A percentile compares a stretch with the other conserved stretches of the same genome.
Evolutionary conservation across 2,797 vertebrate species (phyloP).

Genomic region (Neosilurus hyrtlii): DNA sequence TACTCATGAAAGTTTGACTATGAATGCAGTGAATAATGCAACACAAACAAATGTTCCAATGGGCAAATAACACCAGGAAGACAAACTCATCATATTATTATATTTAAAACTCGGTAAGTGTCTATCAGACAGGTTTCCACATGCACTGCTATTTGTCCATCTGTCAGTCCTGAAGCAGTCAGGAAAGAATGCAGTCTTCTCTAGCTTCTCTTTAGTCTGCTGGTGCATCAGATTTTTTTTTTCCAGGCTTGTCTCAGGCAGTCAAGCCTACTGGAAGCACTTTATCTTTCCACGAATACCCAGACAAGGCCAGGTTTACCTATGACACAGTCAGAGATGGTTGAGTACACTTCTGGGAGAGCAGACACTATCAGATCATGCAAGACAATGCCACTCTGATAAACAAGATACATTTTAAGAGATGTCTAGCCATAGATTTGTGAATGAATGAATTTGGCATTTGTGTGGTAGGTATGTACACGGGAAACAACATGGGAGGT

Average conservation of each 20-base stretch:
- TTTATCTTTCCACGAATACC: slow-evolving; percentile 16
- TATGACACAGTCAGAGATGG: not conserved
- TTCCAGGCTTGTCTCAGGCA: not conserved
- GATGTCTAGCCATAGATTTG: slow-evolving; percentile 11
- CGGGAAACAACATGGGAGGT: slow-evolving; percentile 5
- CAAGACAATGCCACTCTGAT: slow-evolving; percentile 28
- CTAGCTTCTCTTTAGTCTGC: slow-evolving; percentile 36
- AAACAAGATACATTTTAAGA: slow-evolving; percentile 36
- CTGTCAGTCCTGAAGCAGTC: slow-evolving; percentile 26
- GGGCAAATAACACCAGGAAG: not conserved
- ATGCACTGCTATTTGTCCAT: slow-evolving; percentile 46
- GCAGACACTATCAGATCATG: slow-evolving; percentile 21
- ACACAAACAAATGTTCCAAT: no score
- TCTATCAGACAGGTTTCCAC: slow-evolving; percentile 66
- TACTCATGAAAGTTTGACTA: not conserved
- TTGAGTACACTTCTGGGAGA: not conserved
- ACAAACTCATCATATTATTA: slow-evolving; percentile 35
- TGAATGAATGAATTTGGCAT: not conserved
- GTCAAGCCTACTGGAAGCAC: slow-evolving; percentile 4
- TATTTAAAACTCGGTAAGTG: slow-evolving; percentile 37
- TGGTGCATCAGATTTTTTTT: not conserved
- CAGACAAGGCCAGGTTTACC: not conserved
- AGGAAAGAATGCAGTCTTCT: slow-evolving; percentile 55
- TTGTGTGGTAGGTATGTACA: not conserved
- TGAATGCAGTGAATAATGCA: no score